Conservation (phyloP, 2,113 vertebrate genomes). For the Archilochus colubris region DNA sequence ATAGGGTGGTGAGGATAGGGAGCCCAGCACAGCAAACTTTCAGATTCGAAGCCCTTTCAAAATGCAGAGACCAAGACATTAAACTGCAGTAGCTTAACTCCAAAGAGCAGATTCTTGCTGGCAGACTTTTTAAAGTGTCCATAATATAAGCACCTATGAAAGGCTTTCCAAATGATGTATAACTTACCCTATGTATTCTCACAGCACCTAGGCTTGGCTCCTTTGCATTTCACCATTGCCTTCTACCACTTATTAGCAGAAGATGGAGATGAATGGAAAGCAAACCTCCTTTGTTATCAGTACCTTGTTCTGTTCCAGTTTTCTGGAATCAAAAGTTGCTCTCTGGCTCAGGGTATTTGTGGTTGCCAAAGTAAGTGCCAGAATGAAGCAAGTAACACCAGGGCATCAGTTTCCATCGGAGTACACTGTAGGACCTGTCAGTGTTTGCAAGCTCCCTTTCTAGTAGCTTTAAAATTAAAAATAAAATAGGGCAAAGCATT, state of each 20-base stretch:
- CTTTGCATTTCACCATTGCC: not conserved
- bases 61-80: not conserved
- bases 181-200: not conserved
- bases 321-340: not conserved
- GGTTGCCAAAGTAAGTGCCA: not conserved
- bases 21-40: not conserved
- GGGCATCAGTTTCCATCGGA: not conserved
- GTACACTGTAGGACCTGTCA: not conserved
- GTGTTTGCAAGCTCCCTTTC: not conserved
- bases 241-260: not conserved
- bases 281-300: conserved; percentile 33
- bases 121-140: not conserved
- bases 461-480: not conserved
- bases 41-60: not conserved
- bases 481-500: conserved; percentile 4
- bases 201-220: not conserved
- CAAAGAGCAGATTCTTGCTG: not conserved
- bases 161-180: not conserved
- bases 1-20: not conserved
- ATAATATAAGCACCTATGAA: conserved; percentile 16
- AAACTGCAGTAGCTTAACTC: not conserved
- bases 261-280: conserved; percentile 1
- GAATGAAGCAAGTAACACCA: not conserved
- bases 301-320: conserved; percentile 44
- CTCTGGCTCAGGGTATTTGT: not conserved